Evolutionary conservation across 2,797 vertebrate genomes (phyloP), one percentile per base, ranked within the genome.

Genomic region (Borostomias antarcticus): DNA sequence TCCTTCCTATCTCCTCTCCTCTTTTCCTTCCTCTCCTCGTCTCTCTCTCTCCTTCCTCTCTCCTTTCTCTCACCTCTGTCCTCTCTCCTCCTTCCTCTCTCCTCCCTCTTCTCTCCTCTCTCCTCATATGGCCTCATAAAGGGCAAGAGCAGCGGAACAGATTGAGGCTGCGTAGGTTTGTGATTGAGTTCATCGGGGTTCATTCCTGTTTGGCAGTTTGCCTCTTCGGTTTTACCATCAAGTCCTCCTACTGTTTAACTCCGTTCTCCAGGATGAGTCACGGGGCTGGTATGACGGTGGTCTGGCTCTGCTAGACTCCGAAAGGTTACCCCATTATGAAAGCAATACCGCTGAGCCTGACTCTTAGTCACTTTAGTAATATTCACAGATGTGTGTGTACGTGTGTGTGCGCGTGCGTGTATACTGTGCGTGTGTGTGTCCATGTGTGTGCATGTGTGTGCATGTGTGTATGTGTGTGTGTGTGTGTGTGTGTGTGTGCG

Each of bases 201-300:
- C 17, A 9, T 57, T 57, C 10, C 5, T n/a, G 28, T n/a, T n/a
- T n/a, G n/a, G n/a, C n/a, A n/a, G n/a, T 52, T 25, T 11, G n/a
- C 23, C 15, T 47, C 7, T 21, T 15, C 25, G 1, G 58, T 25
- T 45, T 61, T 45, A 37, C 62, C 62, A 29, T 23, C n/a, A 19
- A 3, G 17, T 47, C 26, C 25, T 76, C 25, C 51, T 58, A 47
- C 48, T 1, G 40, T 17, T 37, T n/a, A 65, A 61, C 69, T 69
- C 70, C 66, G 23, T 61, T 45, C 52, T 21, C 69, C 32, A 17
- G 15, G 40, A 5, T 76, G 80, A 83, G 43, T 80, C 70, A 78
- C 23, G 0, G 1, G 23, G 64, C 56, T 58, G 70, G 64, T 68
- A 78, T 58, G 23, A 40, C 59, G 40, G 47, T 65, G 37, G 70